phyloP scores from a whole-genome alignment of 2,888 invertebrate species.

The Drosophila anomalata region DNA sequence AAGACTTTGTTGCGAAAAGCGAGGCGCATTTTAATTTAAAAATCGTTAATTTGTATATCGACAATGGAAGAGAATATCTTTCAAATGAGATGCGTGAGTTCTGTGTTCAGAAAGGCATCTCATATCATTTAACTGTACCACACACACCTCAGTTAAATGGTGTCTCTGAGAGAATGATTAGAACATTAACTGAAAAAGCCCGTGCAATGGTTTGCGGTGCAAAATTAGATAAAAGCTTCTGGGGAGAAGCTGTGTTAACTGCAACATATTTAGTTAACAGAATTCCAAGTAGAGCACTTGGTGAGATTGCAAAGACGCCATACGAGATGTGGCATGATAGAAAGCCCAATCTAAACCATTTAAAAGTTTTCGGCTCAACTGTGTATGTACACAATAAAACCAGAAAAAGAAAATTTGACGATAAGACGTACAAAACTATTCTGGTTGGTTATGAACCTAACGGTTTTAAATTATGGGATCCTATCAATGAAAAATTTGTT shows the following conservation, averaged over 20 bases:
- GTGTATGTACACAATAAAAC: too few species aligned
- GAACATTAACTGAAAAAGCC: neutral
- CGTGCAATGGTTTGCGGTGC: neutral
- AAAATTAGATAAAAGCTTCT: conserved; percentile 4
- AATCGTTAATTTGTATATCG: too few species aligned
- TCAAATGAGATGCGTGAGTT: neutral
- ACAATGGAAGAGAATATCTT: neutral
- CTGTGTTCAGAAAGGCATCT: neutral
- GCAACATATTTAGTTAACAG: too few species aligned
- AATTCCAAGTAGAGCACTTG: too few species aligned
- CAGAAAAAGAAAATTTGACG: too few species aligned
- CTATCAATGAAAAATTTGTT: too few species aligned
- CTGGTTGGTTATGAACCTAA: too few species aligned
- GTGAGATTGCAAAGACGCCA: too few species aligned
- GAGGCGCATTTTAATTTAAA: too few species aligned
- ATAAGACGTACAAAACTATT: too few species aligned
- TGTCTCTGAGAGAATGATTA: neutral
- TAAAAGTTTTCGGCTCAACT: neutral
- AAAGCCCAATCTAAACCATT: neutral
- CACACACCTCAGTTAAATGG: neutral
- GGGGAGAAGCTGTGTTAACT: too few species aligned
- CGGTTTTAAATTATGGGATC: too few species aligned
- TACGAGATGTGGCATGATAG: conserved; percentile 1
- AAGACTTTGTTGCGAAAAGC: neutral
- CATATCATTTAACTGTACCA: neutral